phyloP scores from a whole-genome alignment of 2,113 vertebrate genomes.

The Melanerpes formicivorus region DNA sequence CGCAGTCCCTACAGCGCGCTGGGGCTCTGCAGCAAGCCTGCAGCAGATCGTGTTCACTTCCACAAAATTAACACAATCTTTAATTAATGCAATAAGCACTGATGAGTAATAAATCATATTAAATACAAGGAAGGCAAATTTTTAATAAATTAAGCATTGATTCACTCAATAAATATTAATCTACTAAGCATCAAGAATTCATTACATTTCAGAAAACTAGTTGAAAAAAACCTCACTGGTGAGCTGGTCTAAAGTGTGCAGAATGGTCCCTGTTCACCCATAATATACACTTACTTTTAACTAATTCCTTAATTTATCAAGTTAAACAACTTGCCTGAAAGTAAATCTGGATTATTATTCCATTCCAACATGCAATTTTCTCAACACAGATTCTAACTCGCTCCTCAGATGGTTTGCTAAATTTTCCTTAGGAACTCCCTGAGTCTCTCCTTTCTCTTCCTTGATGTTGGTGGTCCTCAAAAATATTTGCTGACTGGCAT shows the following conservation, averaged over 20 bases:
- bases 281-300: constrained; percentile 50
- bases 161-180: constrained; percentile 70
- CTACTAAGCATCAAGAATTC: constrained; percentile 51
- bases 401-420: not conserved
- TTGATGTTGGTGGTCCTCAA: constrained; percentile 37
- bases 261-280: constrained; percentile 42
- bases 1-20: not conserved
- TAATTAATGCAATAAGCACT: constrained; percentile 64
- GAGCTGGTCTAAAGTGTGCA: constrained; percentile 18
- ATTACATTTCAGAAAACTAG: constrained; percentile 36
- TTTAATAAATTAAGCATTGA: constrained; percentile 69
- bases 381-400: not conserved
- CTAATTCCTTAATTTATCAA: constrained; percentile 51
- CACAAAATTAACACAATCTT: constrained; percentile 57
- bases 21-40: not conserved
- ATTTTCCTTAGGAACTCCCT: constrained; percentile 4
- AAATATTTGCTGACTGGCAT: constrained; percentile 53
- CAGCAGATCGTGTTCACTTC: not conserved
- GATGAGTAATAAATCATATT: constrained; percentile 69
- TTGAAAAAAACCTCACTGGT: not conserved
- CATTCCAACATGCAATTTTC: not conserved
- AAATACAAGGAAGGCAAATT: constrained; percentile 63
- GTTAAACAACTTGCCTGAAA: constrained; percentile 39
- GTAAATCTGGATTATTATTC: constrained; percentile 5
- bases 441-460: constrained; percentile 1